Conservation (phyloP, 2,113 vertebrate species). For the Amblyornis subalaris region DNA sequence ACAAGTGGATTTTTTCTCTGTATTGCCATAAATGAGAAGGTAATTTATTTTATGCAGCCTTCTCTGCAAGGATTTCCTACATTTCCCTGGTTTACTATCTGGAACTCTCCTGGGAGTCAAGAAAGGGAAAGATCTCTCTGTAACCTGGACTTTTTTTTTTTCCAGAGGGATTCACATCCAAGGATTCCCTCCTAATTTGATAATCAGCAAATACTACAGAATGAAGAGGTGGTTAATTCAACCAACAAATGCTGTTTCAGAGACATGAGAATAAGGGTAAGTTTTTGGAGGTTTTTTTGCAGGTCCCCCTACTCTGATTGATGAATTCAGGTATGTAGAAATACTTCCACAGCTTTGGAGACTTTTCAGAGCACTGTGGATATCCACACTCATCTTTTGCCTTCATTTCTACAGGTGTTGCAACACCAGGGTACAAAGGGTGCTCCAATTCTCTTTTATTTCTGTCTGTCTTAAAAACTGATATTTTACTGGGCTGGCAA, state of each 20-base stretch:
- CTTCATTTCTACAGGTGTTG: not conserved
- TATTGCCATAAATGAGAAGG: not conserved
- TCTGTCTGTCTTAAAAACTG: conserved; percentile 7
- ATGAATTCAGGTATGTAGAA: not conserved
- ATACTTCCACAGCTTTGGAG: not conserved
- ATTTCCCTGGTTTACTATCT: not conserved
- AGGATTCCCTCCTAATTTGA: not conserved
- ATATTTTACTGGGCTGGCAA: conserved; percentile 31
- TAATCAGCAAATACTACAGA: not conserved
- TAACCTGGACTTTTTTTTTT: not conserved
- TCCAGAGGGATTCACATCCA: not conserved
- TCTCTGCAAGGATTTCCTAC: not conserved
- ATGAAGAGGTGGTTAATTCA: not conserved
- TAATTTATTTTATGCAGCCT: not conserved
- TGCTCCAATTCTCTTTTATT: not conserved
- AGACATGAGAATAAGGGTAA: not conserved
- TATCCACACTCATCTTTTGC: not conserved
- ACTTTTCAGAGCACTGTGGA: not conserved
- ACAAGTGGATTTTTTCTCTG: not conserved
- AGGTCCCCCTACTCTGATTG: not conserved
- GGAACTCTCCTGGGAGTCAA: not conserved
- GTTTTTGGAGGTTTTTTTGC: not conserved
- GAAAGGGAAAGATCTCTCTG: not conserved
- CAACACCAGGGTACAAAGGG: not conserved
- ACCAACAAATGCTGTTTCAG: not conserved